Evolutionary conservation across 2,888 invertebrate genomes (phyloP), one percentile per base, ranked within the genome.

Genomic region (Amblyjoppa proteus): DNA sequence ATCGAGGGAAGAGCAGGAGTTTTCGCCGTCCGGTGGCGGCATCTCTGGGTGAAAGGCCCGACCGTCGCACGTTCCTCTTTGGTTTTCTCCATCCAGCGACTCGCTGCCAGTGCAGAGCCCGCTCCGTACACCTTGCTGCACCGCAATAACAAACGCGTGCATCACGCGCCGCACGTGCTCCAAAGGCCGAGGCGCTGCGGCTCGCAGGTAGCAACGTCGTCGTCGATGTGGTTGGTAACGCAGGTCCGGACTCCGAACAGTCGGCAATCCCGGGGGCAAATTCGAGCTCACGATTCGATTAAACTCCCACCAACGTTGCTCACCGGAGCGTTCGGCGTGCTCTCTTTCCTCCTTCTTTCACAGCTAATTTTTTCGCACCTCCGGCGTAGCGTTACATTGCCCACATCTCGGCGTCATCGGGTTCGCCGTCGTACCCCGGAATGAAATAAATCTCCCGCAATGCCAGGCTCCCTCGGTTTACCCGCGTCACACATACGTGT

Each of bases 41-140:
- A 86, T 86, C 86, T 86, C 68, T 81, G n/a, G 78, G 84, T 56
- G 81, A 84, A 81, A 81, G 86, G 58, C 49, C 28, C 69, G 51
- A 78, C 13, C 25, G 68, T 28, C 68, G 64, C 58, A 70, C 61
- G 61, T 69, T 6, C 61, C 20, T 74, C 25, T 69, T 64, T 51
- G 53, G 69, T 81, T 86, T 84, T 69, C 78, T 70, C 78, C 77
- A 75, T 71, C 45, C 68, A 75, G 75, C 45, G 71, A 58, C 20
- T 20, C 74, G 56, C 77, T 73, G 31, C 73, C 81, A 31, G 70
- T 68, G 75, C 71, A 66, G 77, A 81, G 73, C 70, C 16, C 68
- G n/a, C 68, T 13, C 34, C 16, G 13, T 20, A 61, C 51, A 49
- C 68, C 31, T 34, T 31, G 16, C 9, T 20, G 13, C 34, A 38